Evolutionary conservation across 2,888 invertebrate genomes (phyloP).

Genomic region (Nymphalis polychloros): DNA sequence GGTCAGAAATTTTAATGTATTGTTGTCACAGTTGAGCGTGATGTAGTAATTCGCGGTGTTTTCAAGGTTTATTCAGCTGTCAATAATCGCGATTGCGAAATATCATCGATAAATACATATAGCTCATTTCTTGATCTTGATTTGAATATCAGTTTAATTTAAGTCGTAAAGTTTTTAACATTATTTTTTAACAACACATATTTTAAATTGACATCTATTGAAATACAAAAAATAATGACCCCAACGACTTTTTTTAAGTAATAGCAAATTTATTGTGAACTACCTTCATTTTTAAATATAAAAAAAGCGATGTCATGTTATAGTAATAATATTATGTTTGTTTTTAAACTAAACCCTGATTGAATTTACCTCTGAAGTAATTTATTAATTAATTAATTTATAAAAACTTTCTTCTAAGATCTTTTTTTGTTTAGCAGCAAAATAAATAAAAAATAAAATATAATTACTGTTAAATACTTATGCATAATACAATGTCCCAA

Average conservation of each 20-base stretch:
- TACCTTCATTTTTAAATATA: not conserved
- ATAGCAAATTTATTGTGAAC: not conserved
- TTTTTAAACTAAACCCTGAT: no score
- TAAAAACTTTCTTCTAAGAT: no score
- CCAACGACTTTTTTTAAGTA: not conserved
- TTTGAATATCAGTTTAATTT: not conserved
- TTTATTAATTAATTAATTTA: no score
- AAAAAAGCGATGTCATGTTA: not conserved
- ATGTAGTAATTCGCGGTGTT: conserved; percentile 51
- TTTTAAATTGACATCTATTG: not conserved
- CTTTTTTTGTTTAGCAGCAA: no score
- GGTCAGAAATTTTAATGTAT: conserved; percentile 56
- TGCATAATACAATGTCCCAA: no score
- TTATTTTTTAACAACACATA: not conserved
- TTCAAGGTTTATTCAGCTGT: conserved; percentile 71
- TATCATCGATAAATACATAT: not conserved
- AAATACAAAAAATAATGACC: not conserved
- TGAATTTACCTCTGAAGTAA: no score
- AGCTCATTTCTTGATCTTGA: not conserved
- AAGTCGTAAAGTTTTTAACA: not conserved
- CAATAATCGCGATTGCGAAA: conserved; percentile 49
- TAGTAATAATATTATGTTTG: no score
- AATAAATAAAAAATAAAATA: no score
- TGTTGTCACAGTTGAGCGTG: conserved; percentile 47
- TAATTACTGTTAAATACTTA: no score